Evolutionary conservation across 1,140 invertebrate genomes (phyloP), one percentile per base, ranked within the genome.

Genomic region (Brachionus manjavacas): DNA sequence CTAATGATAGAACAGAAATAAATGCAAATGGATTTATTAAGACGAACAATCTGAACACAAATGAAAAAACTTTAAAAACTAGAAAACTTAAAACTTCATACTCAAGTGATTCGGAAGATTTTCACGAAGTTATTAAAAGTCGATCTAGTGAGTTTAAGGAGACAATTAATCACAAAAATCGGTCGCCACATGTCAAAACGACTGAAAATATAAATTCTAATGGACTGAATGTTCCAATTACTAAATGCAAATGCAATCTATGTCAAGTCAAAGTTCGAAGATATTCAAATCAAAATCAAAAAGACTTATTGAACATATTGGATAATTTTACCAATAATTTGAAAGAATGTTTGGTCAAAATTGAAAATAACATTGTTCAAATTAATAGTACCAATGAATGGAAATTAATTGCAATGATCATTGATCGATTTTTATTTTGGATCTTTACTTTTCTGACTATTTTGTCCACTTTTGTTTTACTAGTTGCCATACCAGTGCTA

Each of bases 371-470:
- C 49, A 86, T 86, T 31, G 85, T 85, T 7, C 84, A 85, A 43
- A 79, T 85, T 8, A 87, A 87, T 55, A 84, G 86, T 8, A 39
- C 85, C 7, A 85, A 85, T 70, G 87, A 88, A 84, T 88, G 87
- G 87, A 86, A 86, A n/a, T 86, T 87, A 76, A 86, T 88, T 25
- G 87, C 87, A 2, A 78, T 88, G 1, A 87, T 88, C 4, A 68
- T 87, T 3, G 85, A 85, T 39, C 31, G 85, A 20, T 20, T 84
- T 60, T 60, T 85, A 14, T 85, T 85, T 52, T 85, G 85, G 85
- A n/a, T 85, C 0, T 85, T 85, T 60, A 35, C 72, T 25, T 28
- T 85, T 28, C 72, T 70, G 1, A 85, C 85, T 16, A 12, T 76
- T 14, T 16, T 80, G 20, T 84, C 80, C 4, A 85, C 85, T 39